Conservation (phyloP, 2,888 invertebrate species). For the Periphyllus acericola region DNA sequence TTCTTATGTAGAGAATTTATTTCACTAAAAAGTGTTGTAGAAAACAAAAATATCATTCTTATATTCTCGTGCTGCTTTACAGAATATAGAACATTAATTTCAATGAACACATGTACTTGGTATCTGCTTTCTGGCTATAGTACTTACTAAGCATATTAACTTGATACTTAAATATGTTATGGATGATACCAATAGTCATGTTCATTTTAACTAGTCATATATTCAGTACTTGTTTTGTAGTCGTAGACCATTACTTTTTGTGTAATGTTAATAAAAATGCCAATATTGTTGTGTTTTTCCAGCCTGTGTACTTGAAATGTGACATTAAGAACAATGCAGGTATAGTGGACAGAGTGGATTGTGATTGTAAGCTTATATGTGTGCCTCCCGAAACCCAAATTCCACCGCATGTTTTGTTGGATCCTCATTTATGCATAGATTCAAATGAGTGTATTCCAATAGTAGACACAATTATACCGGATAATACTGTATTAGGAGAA, state of each 20-base stretch:
- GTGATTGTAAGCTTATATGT: conserved; percentile 59
- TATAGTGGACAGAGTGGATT: conserved; percentile 69
- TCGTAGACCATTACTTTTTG: conserved; percentile 41
- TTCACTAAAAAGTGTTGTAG: no score
- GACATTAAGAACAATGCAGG: conserved; percentile 80
- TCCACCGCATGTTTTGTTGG: conserved; percentile 54
- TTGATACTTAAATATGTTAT: no score
- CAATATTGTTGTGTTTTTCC: conserved; percentile 68
- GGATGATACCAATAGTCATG: neutral
- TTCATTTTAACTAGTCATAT: neutral
- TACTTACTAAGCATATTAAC: no score
- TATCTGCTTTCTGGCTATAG: no score
- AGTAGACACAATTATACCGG: conserved; percentile 31
- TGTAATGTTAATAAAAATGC: conserved; percentile 46
- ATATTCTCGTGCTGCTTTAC: no score
- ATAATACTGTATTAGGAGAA: conserved; percentile 34
- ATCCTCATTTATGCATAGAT: conserved; percentile 36
- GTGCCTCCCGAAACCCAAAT: conserved; percentile 48
- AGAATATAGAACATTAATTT: no score
- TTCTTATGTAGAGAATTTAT: no score
- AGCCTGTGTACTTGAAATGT: conserved; percentile 84
- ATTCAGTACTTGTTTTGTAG: neutral
- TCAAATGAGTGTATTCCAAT: conserved; percentile 32
- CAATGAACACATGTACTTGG: no score
- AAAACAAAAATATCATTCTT: no score